Percentiles rank a stretch among this genome's conserved stretches.
phyloP scores from a whole-genome alignment of 2,113 vertebrate genomes.

The Triplophysa tibetana region DNA sequence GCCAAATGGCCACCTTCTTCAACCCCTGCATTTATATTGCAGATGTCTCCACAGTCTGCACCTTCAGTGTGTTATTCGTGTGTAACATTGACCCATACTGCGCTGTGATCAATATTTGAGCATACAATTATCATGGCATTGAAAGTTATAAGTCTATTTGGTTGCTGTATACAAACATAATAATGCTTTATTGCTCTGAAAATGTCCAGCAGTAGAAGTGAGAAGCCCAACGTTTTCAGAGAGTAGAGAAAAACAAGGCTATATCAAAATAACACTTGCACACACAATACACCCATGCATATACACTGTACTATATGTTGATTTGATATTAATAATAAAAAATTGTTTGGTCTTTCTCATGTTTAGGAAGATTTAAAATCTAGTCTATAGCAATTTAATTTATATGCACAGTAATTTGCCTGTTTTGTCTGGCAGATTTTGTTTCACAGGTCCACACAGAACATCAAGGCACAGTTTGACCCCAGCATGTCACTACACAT shows the following conservation, averaged over 20 bases:
- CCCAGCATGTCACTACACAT: slow-evolving; percentile 51
- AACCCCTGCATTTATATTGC: slow-evolving; percentile 65
- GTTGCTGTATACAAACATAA: slow-evolving; percentile 30
- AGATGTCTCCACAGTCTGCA: slow-evolving; percentile 36
- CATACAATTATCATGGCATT: slow-evolving; percentile 41
- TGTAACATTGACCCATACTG: slow-evolving; percentile 51
- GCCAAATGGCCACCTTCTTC: slow-evolving; percentile 68
- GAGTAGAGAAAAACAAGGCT: neutral
- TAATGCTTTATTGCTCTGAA: slow-evolving; percentile 8
- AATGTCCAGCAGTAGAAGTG: neutral
- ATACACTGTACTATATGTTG: neutral
- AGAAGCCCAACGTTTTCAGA: neutral
- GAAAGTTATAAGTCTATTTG: slow-evolving; percentile 47
- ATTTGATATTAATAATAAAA: neutral
- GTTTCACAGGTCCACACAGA: slow-evolving; percentile 31
- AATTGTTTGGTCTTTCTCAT: neutral
- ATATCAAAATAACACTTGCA: neutral
- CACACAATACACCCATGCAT: neutral
- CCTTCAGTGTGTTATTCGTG: slow-evolving; percentile 40
- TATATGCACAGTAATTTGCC: neutral
- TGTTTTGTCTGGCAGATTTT: neutral
- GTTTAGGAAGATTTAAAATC: too few relatives aligned
- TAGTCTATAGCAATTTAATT: too few relatives aligned
- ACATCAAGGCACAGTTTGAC: slow-evolving; percentile 49
- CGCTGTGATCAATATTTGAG: slow-evolving; percentile 49